Conservation (phyloP, 2,888 invertebrate genomes). For the Apamea monoglypha region DNA sequence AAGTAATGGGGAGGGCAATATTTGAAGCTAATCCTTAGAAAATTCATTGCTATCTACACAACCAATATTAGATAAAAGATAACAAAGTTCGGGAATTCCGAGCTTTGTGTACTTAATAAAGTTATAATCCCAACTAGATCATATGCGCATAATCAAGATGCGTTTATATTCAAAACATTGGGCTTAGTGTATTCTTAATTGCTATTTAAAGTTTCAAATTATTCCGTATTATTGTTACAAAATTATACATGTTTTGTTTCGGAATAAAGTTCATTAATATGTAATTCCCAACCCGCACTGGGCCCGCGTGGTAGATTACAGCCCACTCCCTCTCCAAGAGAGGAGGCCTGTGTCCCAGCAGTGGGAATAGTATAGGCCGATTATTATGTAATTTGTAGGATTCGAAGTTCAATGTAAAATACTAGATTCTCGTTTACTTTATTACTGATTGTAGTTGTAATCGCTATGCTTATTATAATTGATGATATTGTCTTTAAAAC, state of each 20-base stretch:
- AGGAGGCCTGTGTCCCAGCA: background rate
- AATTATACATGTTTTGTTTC: background rate
- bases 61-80: constrained; percentile 14
- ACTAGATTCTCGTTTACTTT: background rate
- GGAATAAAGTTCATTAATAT: background rate
- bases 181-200: constrained; percentile 30
- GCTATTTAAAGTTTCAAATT: background rate
- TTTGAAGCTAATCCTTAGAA: background rate
- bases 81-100: constrained; percentile 16
- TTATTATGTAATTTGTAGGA: background rate
- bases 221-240: background rate
- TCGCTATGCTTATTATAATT: background rate
- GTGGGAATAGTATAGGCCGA: background rate
- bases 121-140: constrained; percentile 28
- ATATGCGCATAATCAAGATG: constrained; percentile 47
- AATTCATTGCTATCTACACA: background rate
- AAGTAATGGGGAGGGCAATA: background rate
- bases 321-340: too few relatives aligned
- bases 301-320: background rate
- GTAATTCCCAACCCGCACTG: background rate
- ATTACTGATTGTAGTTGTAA: background rate
- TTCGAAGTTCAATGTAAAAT: background rate
- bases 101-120: constrained; percentile 18
- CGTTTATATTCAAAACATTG: constrained; percentile 7
- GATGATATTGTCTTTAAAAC: background rate